Percentiles rank a stretch among this genome's conserved stretches.
phyloP scores from a whole-genome alignment of 2,888 invertebrate species.

The Diarsia mendica region DNA sequence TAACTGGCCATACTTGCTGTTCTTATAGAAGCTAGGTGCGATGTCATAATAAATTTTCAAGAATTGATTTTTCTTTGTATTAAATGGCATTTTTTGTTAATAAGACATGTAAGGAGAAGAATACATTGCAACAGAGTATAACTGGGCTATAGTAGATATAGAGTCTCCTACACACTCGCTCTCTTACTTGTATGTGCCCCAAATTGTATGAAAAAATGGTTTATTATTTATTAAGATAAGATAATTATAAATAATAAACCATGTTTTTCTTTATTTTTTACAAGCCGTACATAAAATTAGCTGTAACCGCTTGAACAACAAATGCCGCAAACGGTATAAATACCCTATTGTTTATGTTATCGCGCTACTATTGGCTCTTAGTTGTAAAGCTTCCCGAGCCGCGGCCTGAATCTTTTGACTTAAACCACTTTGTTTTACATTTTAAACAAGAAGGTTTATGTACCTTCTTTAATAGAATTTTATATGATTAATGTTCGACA shows the following conservation, averaged over 20 bases:
- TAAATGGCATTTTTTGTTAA: no score
- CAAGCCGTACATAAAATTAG: constrained; percentile 34
- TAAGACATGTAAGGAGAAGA: background rate
- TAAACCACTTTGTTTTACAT: constrained; percentile 10
- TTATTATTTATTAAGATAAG: no score
- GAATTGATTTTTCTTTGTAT: background rate
- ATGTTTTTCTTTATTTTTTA: background rate
- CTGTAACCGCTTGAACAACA: constrained; percentile 39
- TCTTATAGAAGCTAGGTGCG: background rate
- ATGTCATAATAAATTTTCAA: background rate
- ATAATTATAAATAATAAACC: background rate
- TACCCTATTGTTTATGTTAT: constrained; percentile 55
- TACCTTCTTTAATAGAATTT: background rate
- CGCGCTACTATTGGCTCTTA: constrained; percentile 22
- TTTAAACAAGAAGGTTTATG: background rate
- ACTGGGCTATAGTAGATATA: background rate
- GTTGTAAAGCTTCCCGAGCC: constrained; percentile 5
- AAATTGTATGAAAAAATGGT: no score
- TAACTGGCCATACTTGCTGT: background rate
- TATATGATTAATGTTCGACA: background rate
- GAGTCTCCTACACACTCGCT: background rate
- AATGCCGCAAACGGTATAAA: constrained; percentile 43
- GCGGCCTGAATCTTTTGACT: constrained; percentile 20
- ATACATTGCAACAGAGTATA: background rate
- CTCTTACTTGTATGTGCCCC: background rate